Percentiles rank a stretch among this genome's conserved stretches.
Evolutionary conservation across 2,797 vertebrate genomes (phyloP).

Genomic region (Champsocephalus gunnari): DNA sequence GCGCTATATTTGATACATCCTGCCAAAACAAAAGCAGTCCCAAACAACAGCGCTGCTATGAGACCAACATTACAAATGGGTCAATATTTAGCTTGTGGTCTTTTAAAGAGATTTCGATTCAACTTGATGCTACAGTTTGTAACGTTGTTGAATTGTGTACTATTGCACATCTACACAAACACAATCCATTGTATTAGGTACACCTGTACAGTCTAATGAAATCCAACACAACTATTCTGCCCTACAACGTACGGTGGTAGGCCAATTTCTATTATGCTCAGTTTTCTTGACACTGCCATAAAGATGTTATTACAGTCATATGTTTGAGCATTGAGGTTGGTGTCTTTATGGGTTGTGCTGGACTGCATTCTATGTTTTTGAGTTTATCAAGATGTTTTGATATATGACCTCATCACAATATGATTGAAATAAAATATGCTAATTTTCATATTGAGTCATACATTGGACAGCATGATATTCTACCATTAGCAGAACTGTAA

Average conservation of each 20-base stretch:
- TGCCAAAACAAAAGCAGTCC: background rate
- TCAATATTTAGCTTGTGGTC: background rate
- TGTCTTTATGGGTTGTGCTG: background rate
- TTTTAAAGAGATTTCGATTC: background rate
- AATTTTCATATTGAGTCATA: background rate
- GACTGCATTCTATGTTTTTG: background rate
- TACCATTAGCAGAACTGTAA: background rate
- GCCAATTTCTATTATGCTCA: background rate
- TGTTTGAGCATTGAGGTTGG: background rate
- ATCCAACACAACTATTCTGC: background rate
- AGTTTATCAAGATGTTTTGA: too few species aligned
- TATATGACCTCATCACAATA: too few species aligned
- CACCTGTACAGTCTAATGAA: background rate
- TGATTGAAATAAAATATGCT: too few species aligned
- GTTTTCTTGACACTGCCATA: background rate
- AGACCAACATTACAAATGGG: background rate
- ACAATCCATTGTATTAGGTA: conserved; percentile 6
- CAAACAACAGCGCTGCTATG: conserved; percentile 1
- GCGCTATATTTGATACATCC: background rate
- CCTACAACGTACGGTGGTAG: too few species aligned
- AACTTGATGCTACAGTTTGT: background rate
- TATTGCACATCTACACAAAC: background rate
- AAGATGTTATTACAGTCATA: background rate
- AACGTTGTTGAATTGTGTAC: background rate
- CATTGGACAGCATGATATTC: conserved; percentile 1